Percentiles rank a stretch among this genome's conserved stretches.
phyloP scores from a whole-genome alignment of 2,888 invertebrate genomes.

The Gastrophysa polygoni region DNA sequence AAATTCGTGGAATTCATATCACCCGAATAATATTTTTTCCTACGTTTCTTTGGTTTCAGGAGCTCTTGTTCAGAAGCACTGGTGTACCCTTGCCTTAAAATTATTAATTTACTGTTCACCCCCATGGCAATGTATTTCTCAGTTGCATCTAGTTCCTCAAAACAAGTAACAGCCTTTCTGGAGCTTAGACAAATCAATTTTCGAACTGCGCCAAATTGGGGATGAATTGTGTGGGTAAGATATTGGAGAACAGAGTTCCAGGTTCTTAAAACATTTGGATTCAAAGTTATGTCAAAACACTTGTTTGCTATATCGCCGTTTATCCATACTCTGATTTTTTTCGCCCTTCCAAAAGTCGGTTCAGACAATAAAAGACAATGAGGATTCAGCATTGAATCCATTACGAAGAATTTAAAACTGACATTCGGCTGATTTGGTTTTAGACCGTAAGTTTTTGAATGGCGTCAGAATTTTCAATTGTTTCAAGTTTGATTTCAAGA shows the following conservation, averaged over 20 bases:
- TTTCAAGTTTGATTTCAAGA: too few relatives aligned
- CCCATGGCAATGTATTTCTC: conserved; percentile 28
- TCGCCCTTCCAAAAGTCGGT: conserved; percentile 27
- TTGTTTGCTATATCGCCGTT: conserved; percentile 22
- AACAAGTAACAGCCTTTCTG: conserved; percentile 20
- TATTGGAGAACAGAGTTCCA: conserved; percentile 26
- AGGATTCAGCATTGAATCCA: background rate
- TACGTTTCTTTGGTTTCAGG: conserved; percentile 14
- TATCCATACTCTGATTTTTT: conserved; percentile 28
- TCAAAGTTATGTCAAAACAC: conserved; percentile 23
- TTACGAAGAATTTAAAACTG: background rate
- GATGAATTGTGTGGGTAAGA: conserved; percentile 20
- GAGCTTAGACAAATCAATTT: conserved; percentile 24
- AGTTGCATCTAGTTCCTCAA: conserved; percentile 22
- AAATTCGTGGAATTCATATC: conserved; percentile 19
- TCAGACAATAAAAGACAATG: conserved; percentile 16
- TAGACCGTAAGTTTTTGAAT: too few relatives aligned
- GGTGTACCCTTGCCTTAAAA: conserved; percentile 19
- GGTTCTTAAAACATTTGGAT: conserved; percentile 30
- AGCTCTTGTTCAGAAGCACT: conserved; percentile 21
- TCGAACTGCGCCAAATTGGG: conserved; percentile 25
- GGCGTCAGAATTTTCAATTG: background rate
- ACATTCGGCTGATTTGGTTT: background rate
- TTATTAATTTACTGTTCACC: conserved; percentile 18
- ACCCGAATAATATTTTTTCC: conserved; percentile 23